phyloP scores from a whole-genome alignment of 2,797 vertebrate species.

The Numenius phaeopus region DNA sequence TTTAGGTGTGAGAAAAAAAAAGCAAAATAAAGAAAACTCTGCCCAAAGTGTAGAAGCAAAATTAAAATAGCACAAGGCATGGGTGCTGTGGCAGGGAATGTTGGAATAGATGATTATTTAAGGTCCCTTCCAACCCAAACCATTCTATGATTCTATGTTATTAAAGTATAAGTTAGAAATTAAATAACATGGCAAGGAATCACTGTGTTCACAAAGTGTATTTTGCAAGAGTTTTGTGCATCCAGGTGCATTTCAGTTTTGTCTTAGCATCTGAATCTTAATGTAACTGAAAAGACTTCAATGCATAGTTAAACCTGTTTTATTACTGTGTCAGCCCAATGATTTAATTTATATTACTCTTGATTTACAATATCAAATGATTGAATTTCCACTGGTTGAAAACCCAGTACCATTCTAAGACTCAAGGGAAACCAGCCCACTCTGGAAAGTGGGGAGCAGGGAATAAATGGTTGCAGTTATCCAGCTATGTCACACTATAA shows the following conservation, averaged over 20 bases:
- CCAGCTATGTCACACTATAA: background rate
- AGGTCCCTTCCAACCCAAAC: background rate
- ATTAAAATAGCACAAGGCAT: background rate
- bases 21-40: background rate
- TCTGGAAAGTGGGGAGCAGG: background rate
- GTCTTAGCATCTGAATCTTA: background rate
- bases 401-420: background rate
- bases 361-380: background rate
- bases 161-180: background rate
- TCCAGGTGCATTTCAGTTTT: background rate
- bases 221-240: background rate
- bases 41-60: background rate
- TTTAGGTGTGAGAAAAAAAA: background rate
- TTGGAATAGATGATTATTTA: background rate
- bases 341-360: background rate
- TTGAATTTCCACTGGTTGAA: background rate
- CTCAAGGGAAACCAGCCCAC: background rate
- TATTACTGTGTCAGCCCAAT: background rate
- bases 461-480: background rate
- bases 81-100: accelerated
- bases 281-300: background rate
- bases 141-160: background rate
- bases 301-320: background rate
- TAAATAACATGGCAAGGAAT: background rate
- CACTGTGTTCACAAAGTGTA: background rate